Base-by-base conservation (phyloP, 1,140 invertebrate genomes). In the Antheraea mylitta region DNA sequence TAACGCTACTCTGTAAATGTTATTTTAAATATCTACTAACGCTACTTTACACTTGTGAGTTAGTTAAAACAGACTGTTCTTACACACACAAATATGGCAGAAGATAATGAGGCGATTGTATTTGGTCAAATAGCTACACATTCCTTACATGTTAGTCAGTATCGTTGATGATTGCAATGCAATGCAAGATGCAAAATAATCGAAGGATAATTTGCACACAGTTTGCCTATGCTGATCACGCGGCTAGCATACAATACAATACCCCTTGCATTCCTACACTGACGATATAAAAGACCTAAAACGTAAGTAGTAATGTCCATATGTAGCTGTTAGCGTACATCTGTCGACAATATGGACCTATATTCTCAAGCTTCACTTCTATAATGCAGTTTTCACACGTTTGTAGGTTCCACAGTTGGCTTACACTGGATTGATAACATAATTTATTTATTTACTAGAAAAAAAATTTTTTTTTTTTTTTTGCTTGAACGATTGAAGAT, bases 191-290 rank as follows among this genome's bases (percentile, higher is more conserved):
- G 62, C 16, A 38, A 9, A 36, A 64, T 36, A 61, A 61, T 61
- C 60, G 19, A 22, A 42, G 37, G 59, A 45, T 65, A 42, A 65
- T 65, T 65, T 65, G 64, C 64, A 65, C 11, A 53, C 64, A 53
- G 42, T 42, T 65, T 65, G 64, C 8, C 64, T 65, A 65, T 65
- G 16, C 64, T 45, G 38, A 45, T 48, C 64, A 45, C 64, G 64
- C 18, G n/a, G 38, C 19, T 38, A n/a, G 38, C 38, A 65, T 18
- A 53, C 45, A 53, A 53, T 53, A 53, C 45, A 53, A 53, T 53
- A 53, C 45, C 16, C 45, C 45, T 53, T 53, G 16, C 45, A 53
- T 53, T 53, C 45, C 45, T 53, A 53, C 45, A n/a, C 45, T 53
- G 45, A 53, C 45, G 45, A 13, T 13, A 53, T 53, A 53, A 53